Percentiles rank a stretch among this genome's conserved stretches.
Evolutionary conservation across 1,140 invertebrate genomes (phyloP).

Genomic region (Drosophila seguyi): DNA sequence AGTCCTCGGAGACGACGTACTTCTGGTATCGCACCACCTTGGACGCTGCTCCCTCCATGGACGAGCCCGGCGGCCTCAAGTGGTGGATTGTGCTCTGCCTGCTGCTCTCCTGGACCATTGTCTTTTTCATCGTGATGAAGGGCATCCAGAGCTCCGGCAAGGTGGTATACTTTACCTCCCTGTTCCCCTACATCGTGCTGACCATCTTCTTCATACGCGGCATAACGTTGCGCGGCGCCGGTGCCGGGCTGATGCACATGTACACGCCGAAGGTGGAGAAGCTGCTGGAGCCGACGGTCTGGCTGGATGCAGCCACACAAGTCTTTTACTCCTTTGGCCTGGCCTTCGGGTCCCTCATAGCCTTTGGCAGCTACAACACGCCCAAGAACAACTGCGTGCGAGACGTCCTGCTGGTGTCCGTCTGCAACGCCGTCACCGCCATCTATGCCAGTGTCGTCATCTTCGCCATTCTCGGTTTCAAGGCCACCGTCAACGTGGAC

Average conservation of each 20-base stretch:
- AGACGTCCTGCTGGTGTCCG: constrained; percentile 95
- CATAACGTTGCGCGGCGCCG: constrained; percentile 94
- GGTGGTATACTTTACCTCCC: constrained; percentile 98
- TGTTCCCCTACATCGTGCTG: constrained; percentile 97
- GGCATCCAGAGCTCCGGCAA: constrained; percentile 99
- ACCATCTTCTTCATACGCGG: constrained; percentile 98
- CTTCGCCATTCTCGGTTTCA: constrained; percentile 95
- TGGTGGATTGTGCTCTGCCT: constrained; percentile 98
- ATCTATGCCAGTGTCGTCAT: constrained; percentile 97
- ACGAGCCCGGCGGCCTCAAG: constrained; percentile 92
- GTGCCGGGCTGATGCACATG: constrained; percentile 95
- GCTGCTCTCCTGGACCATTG: constrained; percentile 96
- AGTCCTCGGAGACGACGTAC: constrained; percentile 94
- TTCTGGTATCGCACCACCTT: constrained; percentile 95
- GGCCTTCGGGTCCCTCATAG: constrained; percentile 96
- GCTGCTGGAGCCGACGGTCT: constrained; percentile 92
- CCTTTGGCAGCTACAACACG: constrained; percentile 96
- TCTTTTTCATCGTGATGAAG: constrained; percentile 99
- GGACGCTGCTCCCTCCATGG: constrained; percentile 93
- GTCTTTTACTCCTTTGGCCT: constrained; percentile 98
- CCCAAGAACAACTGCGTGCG: constrained; percentile 95
- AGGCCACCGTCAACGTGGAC: constrained; percentile 92
- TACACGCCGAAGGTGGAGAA: constrained; percentile 96
- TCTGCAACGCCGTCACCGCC: constrained; percentile 96
- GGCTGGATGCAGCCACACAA: constrained; percentile 97